A percentile compares a stretch with the other conserved stretches of the same genome.
Conservation (phyloP, 2,888 invertebrate species). For the Mongoloraphidia duomilia region DNA sequence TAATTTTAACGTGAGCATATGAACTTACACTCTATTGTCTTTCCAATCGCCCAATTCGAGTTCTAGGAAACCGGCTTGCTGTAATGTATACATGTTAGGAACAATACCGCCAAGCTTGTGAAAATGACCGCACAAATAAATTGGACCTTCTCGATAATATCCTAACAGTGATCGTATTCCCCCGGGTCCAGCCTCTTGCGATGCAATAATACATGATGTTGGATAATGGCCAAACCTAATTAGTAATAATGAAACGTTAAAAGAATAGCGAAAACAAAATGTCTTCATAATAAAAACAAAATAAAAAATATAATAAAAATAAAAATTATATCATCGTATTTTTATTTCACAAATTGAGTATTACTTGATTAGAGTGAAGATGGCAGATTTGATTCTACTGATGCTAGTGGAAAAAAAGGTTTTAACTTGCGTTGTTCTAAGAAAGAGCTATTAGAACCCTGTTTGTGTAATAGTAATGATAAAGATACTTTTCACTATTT, state of each 20-base stretch:
- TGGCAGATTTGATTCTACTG: no score
- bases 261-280: neutral
- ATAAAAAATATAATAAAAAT: no score
- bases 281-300: no score
- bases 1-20: neutral
- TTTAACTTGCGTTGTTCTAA: no score
- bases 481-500: no score
- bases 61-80: constrained; percentile 69
- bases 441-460: no score
- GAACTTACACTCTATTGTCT: constrained; percentile 63
- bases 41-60: constrained; percentile 89
- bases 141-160: constrained; percentile 44
- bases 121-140: constrained; percentile 80
- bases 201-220: constrained; percentile 65
- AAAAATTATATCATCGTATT: no score
- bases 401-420: no score
- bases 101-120: constrained; percentile 70
- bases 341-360: no score
- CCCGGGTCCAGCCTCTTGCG: constrained; percentile 35
- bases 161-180: constrained; percentile 43
- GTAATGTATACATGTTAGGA: constrained; percentile 74
- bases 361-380: no score
- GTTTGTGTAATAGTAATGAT: no score
- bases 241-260: neutral
- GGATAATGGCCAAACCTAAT: constrained; percentile 81